These are phyloP conservation scores for Urocitellus parryii DNA, from an alignment of 2,113 vertebrate species.

Conservation along the genomic window DNA sequence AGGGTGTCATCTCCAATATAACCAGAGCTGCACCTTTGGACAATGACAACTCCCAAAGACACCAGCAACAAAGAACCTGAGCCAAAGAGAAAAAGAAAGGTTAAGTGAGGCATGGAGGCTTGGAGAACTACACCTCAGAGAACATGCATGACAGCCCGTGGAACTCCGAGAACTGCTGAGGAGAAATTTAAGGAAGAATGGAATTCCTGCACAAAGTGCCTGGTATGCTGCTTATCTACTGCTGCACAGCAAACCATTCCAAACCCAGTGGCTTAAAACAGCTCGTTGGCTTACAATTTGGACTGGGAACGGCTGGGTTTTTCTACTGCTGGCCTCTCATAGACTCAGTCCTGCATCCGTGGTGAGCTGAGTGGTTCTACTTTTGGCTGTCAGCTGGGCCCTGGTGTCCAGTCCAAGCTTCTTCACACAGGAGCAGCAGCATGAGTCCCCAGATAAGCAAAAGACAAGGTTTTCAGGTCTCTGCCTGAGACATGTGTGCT, in stretches of 20 bases:
- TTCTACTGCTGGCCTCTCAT: background rate
- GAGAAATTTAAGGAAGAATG: background rate
- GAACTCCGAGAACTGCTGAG: background rate
- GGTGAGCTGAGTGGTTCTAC: background rate
- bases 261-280: background rate
- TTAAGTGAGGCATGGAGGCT: too few species aligned
- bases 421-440: background rate
- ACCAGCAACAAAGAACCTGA: background rate
- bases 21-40: background rate
- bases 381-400: background rate
- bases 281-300: background rate
- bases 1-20: fast-evolving
- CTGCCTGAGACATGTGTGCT: background rate
- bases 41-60: background rate
- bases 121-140: background rate
- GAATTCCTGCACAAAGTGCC: background rate
- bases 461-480: background rate
- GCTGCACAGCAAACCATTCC: background rate
- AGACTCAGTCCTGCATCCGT: background rate
- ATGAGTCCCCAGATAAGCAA: background rate
- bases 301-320: background rate
- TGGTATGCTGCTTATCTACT: background rate
- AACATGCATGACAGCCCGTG: background rate
- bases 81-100: background rate
- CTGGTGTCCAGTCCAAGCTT: background rate